Evolutionary conservation across 2,113 vertebrate species (phyloP).

Genomic region (Lophotis ruficrista): DNA sequence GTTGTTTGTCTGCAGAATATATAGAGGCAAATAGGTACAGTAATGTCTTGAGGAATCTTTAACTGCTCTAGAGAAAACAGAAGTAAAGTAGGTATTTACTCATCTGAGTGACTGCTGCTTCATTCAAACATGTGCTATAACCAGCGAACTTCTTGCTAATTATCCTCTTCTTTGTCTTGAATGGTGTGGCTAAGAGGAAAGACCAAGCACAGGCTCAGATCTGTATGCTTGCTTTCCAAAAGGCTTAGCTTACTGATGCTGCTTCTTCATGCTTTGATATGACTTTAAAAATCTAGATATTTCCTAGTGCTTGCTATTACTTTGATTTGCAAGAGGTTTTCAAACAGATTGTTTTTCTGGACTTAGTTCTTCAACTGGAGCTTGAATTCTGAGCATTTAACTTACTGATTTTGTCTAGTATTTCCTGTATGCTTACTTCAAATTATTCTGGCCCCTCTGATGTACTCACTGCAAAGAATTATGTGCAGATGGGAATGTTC

Average conservation of each 20-base stretch:
- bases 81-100: not conserved
- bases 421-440: not conserved
- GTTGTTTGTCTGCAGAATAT: not conserved
- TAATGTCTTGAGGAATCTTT: not conserved
- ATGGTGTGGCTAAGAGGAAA: not conserved
- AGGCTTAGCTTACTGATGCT: not conserved
- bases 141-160: not conserved
- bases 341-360: not conserved
- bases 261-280: not conserved
- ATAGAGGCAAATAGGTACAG: not conserved
- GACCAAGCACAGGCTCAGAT: not conserved
- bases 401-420: not conserved
- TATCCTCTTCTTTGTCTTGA: not conserved
- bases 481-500: not conserved
- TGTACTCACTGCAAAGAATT: not conserved
- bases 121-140: fast-evolving
- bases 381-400: not conserved
- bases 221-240: not conserved
- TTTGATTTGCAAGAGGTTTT: not conserved
- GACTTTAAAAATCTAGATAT: not conserved
- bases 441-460: not conserved
- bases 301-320: not conserved
- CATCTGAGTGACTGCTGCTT: not conserved
- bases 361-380: not conserved
- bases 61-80: not conserved